Base-by-base conservation (phyloP, 1,140 invertebrate species). In the Gerris buenoi region DNA sequence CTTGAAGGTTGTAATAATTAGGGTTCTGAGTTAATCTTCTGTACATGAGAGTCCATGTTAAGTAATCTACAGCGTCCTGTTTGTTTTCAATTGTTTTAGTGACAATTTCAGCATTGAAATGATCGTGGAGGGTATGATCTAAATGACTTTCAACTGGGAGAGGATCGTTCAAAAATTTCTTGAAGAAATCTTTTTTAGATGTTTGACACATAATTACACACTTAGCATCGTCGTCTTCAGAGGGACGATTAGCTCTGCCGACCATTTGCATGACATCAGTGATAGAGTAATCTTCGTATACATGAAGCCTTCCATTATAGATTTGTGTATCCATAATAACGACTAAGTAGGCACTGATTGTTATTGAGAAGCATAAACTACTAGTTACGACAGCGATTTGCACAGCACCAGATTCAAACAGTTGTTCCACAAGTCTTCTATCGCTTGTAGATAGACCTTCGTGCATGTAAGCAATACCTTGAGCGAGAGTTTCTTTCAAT, bases 11-110 rank as follows among this genome's bases (percentile, higher is more conserved):
- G 77, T 99, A 99, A 76, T 99, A 99, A 78, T 99, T 99, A 10
- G 97, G 97, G 82, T 99, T 99, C 79, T 98, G 95, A 1, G 97
- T 98, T 73, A 99, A 85, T 68, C 97, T 79, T 18, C 96, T 82
- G 75, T 99, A 99, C 0, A 99, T 79, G 80, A 99, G 97, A 0
- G 96, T 99, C 97, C 97, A 99, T 0, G 97, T 99, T 1, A 99
- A 80, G 74, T 99, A 99, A 80, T 99, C 97, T 0, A 99, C 96
- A 0, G 96, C 95, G 78, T 99, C 97, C 77, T 99, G 97, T 78
- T 99, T 99, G 79, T 99, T 99, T 78, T 99, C 97, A 75, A 99
- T 97, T 0, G 96, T 99, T 80, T 98, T 98, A 0, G 97, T 99
- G 0, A 99, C 96, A 65, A 99, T 97, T 80, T 99, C 97, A 0